Base-by-base conservation (phyloP, 2,888 invertebrate genomes). In the Conomelus anceps region DNA sequence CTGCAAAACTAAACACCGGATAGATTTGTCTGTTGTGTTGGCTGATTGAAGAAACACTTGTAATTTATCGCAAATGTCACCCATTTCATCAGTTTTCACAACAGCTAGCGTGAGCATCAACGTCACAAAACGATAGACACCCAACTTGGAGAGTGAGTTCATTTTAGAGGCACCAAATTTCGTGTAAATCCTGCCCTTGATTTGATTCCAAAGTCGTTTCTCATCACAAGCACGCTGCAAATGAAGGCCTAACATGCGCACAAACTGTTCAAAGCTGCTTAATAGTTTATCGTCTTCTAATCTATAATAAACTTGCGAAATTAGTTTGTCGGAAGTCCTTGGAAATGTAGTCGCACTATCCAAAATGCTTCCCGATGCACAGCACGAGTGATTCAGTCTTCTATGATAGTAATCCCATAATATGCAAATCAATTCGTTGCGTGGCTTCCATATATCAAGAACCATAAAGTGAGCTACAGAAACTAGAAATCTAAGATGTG, bases 361-460 rank as follows among this genome's bases (percentile, higher is more conserved):
- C 87, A 94, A 92, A 0, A 94, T 93, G n/a, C 94, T 92, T 24
- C 94, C 94, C 23, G 94, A 93, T 20, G 94, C 91, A 90, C 94
- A 93, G 91, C 95, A 95, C 1, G 94, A 93, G 41, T 94, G 94
- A 91, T 95, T 94, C 4, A 95, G 92, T 92, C 94, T 93, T 89
- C 94, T 94, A 91, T 95, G 94, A 91, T 95, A 94, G 92, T 94
- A 94, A 91, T 95, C 95, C 95, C 95, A 95, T 1, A 95, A 92
- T 85, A 93, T 92, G 90, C 94, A 94, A 22, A 94, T 92, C 87
- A 94, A 93, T 90, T 94, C 94, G 13, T 94, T 93, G 91, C 94
- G 94, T 13, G 94, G 93, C 26, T 93, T 93, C 94, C 94, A 94
- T 93, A 94, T 92, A 4, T 91, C 91, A 86, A 90, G 90, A 22